Evolutionary conservation across 1,140 invertebrate species (phyloP), one percentile per base, ranked within the genome.

Genomic region (Tyrophagus putrescentiae): DNA sequence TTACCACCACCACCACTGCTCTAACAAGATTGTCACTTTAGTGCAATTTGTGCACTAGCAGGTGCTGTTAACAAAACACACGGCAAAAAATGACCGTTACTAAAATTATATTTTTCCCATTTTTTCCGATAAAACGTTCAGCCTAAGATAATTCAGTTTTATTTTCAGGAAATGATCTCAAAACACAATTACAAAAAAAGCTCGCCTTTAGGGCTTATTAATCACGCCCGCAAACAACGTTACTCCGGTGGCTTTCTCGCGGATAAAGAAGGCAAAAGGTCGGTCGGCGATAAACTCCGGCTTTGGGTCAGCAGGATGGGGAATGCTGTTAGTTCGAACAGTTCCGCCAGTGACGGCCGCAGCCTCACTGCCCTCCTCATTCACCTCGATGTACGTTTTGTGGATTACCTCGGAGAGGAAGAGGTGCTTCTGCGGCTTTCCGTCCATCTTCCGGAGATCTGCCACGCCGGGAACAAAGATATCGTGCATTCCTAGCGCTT

Each of bases 241-340:
- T 7, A 74, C 71, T 1, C 76, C 76, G 1, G 73, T 76, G 41
- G 71, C 53, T 7, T 76, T 75, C 65, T 85, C 79, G 58, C 79
- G 73, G 16, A 87, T 79, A 60, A 80, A 77, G 69, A 84, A 85
- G 0, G 83, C 31, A 67, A 85, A 86, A 2, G 84, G 84, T 63
- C 78, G 78, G 66, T 85, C 76, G 4, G 78, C 78, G 7, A 79
- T 78, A 70, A 93, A 93, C 27, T 21, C 27, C 18, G 7, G 33
- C 9, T 16, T 27, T 39, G 36, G 36, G 13, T 39, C 13, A 13
- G 36, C 13, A 21, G 13, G 36, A 21, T 13, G 13, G 36, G 36
- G 21, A 21, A 21, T 21, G 21, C 13, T 13, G 9, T 50, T 50
- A n/a, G 7, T 23, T 6, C 5, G 7, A 9, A 60, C 27, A 11